Conservation (phyloP, 2,113 vertebrate species). For the Oreochromis tanganicae region DNA sequence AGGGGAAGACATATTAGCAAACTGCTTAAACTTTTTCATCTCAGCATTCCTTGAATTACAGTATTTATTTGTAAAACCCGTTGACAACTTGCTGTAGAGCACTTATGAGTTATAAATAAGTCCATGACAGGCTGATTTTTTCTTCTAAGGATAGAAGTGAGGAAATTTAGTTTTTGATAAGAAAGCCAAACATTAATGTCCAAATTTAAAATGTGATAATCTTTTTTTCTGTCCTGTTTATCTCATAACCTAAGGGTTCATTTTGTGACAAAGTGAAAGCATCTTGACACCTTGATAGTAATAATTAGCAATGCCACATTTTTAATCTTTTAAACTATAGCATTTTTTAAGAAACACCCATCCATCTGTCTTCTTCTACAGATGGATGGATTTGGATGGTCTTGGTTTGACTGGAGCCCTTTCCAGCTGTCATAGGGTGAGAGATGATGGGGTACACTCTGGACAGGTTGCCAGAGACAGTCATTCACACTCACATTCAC, state of each 20-base stretch:
- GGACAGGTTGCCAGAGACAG: not conserved
- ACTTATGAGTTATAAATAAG: not conserved
- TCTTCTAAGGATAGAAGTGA: not conserved
- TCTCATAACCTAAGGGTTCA: not conserved
- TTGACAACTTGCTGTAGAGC: not conserved
- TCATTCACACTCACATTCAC: not conserved
- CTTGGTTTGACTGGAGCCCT: not conserved
- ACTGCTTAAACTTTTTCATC: not conserved
- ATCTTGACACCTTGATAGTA: not conserved
- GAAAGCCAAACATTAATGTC: not conserved
- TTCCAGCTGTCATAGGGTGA: not conserved
- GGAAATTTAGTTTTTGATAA: not conserved
- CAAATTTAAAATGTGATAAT: not conserved
- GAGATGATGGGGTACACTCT: not conserved
- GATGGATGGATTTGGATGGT: not conserved
- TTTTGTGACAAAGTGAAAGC: not conserved
- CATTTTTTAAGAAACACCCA: not conserved
- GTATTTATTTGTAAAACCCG: not conserved
- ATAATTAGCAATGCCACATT: not conserved
- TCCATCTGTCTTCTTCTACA: not conserved
- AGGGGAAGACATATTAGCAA: not conserved
- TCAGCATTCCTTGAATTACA: not conserved
- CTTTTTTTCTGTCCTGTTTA: not conserved
- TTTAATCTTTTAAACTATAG: not conserved
- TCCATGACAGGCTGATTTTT: not conserved